Base-by-base conservation (phyloP, 2,888 invertebrate genomes). In the Euzophera pinguis region DNA sequence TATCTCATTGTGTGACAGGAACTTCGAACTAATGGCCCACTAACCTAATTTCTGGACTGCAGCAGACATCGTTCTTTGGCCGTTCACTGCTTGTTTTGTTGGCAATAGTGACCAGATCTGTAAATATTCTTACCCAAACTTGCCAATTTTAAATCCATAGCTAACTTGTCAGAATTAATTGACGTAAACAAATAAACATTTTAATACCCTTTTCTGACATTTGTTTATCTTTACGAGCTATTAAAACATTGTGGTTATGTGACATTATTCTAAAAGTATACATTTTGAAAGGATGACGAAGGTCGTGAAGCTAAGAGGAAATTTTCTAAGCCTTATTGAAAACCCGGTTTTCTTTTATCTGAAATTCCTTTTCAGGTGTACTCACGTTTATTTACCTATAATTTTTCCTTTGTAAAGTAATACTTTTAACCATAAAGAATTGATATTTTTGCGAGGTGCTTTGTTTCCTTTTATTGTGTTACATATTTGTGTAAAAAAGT, bases 1-100 rank as follows among this genome's bases (percentile, higher is more conserved):
- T 86, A 84, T 81, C 81, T 82, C 86, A 82, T 81, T 84, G 82
- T 85, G 79, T 82, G 86, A 79, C 83, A 78, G 76, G 71, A 70
- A 73, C 75, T 71, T 70, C 65, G 70, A 74, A 78, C 75, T 78
- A 78, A 80, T 83, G 87, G 80, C 89, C 88, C 67, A 84, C 71
- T 89, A 76, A 86, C 89, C 89, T 66, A 79, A 63, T 78, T 45
- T 89, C 71, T 80, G 77, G 76, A 80, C 78, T 88, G 88, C 86
- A 85, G 80, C 75, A 73, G 75, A 70, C 68, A 63, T 60, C 73
- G 69, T 75, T 69, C 75, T 73, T 75, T 49, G 49, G 13, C 61
- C 78, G 76, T 79, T 77, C 77, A 66, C 69, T 79, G 79, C 85
- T 86, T 84, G 84, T 84, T 84, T 67, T 80, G 83, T 80, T 86